Percentiles rank a stretch among this genome's conserved stretches.
These are phyloP conservation scores for Tragopan temminckii DNA, from an alignment of 2,797 vertebrate species.

Conservation along the genomic window DNA sequence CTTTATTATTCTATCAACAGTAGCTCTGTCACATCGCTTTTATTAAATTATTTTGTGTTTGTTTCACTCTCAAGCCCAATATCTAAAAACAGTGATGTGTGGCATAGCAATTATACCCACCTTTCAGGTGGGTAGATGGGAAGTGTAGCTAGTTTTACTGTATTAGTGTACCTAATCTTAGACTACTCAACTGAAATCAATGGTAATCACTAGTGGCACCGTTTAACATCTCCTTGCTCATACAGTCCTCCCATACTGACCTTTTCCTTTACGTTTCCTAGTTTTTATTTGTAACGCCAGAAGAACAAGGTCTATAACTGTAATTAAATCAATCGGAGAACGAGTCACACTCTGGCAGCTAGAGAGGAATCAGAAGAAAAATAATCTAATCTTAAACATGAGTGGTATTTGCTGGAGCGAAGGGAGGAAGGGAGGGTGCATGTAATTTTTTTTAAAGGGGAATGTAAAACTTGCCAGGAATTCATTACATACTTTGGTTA, in stretches of 20 bases:
- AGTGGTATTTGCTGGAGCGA: slow-evolving; percentile 66
- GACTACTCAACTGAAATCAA: not conserved
- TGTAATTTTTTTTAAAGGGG: slow-evolving; percentile 30
- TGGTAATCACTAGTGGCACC: not conserved
- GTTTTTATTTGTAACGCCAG: slow-evolving; percentile 31
- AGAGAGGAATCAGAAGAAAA: slow-evolving; percentile 38
- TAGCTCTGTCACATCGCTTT: not conserved
- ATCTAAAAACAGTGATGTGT: not conserved
- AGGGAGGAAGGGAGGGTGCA: slow-evolving; percentile 50
- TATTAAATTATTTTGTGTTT: not conserved
- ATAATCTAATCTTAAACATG: slow-evolving; percentile 75
- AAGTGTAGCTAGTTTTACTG: not conserved
- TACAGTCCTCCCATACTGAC: slow-evolving; percentile 32
- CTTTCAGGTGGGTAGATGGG: not conserved
- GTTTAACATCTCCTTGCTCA: not conserved
- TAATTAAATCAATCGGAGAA: slow-evolving; percentile 66
- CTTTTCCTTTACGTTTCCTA: slow-evolving; percentile 36
- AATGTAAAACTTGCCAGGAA: slow-evolving; percentile 64
- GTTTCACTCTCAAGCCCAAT: not conserved
- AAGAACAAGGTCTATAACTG: slow-evolving; percentile 55
- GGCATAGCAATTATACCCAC: not conserved
- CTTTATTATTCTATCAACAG: not conserved
- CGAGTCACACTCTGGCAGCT: slow-evolving; percentile 56
- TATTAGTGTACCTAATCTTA: not conserved
- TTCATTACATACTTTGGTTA: not conserved